A percentile compares a stretch with the other conserved stretches of the same genome.
phyloP scores from a whole-genome alignment of 2,113 vertebrate species.

The Perca schrenkii region DNA sequence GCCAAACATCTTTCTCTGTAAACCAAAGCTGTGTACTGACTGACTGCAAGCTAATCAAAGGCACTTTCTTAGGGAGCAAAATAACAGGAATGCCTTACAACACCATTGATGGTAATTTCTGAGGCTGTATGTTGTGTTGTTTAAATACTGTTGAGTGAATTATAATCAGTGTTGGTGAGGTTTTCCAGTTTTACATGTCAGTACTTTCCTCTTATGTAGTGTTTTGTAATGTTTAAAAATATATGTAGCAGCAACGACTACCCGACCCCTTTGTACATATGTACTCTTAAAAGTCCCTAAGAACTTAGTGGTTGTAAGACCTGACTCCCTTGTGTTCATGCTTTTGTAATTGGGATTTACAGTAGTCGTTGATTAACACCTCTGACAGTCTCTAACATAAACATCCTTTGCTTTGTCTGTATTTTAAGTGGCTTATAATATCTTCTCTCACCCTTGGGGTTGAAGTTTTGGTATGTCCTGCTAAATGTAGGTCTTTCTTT shows the following conservation, averaged over 20 bases:
- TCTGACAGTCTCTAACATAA: background rate
- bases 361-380: background rate
- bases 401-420: background rate
- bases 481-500: constrained; percentile 10
- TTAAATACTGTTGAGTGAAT: background rate
- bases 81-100: background rate
- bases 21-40: constrained; percentile 62
- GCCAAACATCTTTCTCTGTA: constrained; percentile 42
- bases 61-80: constrained; percentile 30
- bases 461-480: constrained; percentile 11
- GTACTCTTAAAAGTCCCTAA: background rate
- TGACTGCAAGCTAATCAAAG: constrained; percentile 3
- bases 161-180: background rate
- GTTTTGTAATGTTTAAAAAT: background rate
- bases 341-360: background rate
- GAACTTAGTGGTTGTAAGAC: background rate
- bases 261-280: background rate
- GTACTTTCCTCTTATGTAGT: background rate
- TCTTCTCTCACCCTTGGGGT: background rate
- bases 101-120: background rate
- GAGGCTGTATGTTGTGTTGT: background rate
- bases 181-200: background rate
- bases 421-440: background rate
- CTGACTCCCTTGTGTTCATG: background rate
- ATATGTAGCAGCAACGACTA: background rate